Conservation (phyloP, 2,888 invertebrate genomes). For the Cephonodes hylas region DNA sequence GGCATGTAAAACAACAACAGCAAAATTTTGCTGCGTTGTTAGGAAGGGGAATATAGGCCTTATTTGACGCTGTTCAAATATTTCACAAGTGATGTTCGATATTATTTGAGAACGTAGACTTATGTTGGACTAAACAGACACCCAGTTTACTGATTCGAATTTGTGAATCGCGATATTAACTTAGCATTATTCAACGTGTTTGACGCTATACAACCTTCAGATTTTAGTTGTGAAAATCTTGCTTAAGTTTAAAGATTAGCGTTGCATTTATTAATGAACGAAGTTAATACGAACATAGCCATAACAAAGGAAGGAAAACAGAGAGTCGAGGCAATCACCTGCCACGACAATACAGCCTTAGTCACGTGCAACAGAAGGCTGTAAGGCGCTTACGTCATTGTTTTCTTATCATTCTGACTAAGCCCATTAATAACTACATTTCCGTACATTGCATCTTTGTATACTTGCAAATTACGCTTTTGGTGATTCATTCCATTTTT, state of each 20-base stretch:
- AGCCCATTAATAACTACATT: background rate
- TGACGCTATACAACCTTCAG: too few relatives aligned
- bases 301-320: background rate
- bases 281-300: background rate
- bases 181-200: too few relatives aligned
- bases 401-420: background rate
- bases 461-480: background rate
- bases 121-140: too few relatives aligned
- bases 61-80: too few relatives aligned
- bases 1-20: background rate
- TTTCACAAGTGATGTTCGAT: too few relatives aligned
- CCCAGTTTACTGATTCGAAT: too few relatives aligned
- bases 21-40: too few relatives aligned
- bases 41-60: too few relatives aligned
- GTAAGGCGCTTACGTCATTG: background rate
- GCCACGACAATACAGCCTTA: background rate
- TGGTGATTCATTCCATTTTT: background rate
- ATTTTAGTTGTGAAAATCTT: too few relatives aligned
- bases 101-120: too few relatives aligned
- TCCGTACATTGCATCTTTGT: background rate
- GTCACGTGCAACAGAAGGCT: constrained; percentile 6
- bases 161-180: too few relatives aligned
- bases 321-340: background rate
- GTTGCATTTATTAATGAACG: background rate
- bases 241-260: background rate